These are phyloP conservation scores for Scaptomyza tumidula DNA, from an alignment of 2,888 invertebrate genomes.

Conservation along the genomic window DNA sequence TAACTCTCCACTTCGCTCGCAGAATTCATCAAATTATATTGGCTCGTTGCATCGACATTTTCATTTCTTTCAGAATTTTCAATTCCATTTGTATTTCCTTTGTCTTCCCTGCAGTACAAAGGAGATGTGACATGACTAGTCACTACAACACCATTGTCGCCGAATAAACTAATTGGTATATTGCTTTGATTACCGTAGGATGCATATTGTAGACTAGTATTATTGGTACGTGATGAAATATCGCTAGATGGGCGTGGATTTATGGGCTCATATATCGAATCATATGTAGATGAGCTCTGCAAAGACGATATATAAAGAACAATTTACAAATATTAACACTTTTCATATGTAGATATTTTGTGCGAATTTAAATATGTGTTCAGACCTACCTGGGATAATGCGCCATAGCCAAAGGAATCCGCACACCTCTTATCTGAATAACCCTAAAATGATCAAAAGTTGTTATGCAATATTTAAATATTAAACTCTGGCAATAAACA, in stretches of 20 bases:
- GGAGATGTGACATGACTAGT: constrained; percentile 56
- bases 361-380: background rate
- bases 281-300: constrained; percentile 90
- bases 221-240: constrained; percentile 88
- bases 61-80: constrained; percentile 89
- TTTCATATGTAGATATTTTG: background rate
- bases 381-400: constrained; percentile 88
- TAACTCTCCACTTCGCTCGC: constrained; percentile 89
- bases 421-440: constrained; percentile 69
- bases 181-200: constrained; percentile 86
- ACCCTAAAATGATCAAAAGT: constrained; percentile 21
- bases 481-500: background rate
- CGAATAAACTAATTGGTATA: constrained; percentile 1
- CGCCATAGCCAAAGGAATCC: constrained; percentile 87
- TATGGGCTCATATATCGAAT: constrained; percentile 96
- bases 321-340: background rate
- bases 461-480: background rate
- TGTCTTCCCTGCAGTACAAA: constrained; percentile 69
- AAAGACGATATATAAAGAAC: constrained; percentile 1
- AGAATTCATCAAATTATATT: constrained; percentile 93
- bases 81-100: constrained; percentile 8
- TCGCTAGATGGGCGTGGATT: constrained; percentile 92
- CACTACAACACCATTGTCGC: constrained; percentile 26
- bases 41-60: constrained; percentile 94
- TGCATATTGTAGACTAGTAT: constrained; percentile 87